These are phyloP conservation scores for Lacerta agilis DNA, from an alignment of 2,797 vertebrate species.

Conservation along the genomic window DNA sequence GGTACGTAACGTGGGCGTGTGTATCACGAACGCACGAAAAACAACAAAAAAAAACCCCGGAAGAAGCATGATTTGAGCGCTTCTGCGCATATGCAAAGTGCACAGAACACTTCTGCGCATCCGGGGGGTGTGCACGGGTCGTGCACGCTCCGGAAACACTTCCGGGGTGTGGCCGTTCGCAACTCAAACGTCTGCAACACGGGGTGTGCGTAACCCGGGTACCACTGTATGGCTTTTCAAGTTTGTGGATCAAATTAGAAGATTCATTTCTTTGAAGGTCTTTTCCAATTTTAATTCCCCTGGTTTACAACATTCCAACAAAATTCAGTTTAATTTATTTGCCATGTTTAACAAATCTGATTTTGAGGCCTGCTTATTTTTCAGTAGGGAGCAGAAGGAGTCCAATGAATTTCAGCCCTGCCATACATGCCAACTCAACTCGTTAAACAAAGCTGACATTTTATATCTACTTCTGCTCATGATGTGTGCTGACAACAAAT, in stretches of 20 bases:
- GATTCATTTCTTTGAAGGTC: background rate
- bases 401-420: background rate
- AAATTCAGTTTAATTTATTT: conserved; percentile 3
- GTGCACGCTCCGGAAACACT: too few relatives aligned
- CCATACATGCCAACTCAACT: background rate
- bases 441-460: conserved; percentile 9
- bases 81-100: too few relatives aligned
- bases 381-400: background rate
- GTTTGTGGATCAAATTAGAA: conserved; percentile 1
- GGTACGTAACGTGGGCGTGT: too few relatives aligned
- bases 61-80: too few relatives aligned
- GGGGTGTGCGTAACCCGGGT: too few relatives aligned
- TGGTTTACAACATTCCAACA: background rate
- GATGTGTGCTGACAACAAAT: background rate
- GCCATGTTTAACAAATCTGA: conserved; percentile 5
- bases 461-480: background rate
- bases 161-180: too few relatives aligned
- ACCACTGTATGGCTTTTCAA: background rate
- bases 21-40: too few relatives aligned
- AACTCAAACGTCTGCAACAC: too few relatives aligned
- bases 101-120: too few relatives aligned
- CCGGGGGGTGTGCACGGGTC: too few relatives aligned
- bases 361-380: conserved; percentile 2
- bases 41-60: too few relatives aligned
- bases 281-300: background rate